Evolutionary conservation across 2,888 invertebrate species (phyloP).

Genomic region (Eulithis testata): DNA sequence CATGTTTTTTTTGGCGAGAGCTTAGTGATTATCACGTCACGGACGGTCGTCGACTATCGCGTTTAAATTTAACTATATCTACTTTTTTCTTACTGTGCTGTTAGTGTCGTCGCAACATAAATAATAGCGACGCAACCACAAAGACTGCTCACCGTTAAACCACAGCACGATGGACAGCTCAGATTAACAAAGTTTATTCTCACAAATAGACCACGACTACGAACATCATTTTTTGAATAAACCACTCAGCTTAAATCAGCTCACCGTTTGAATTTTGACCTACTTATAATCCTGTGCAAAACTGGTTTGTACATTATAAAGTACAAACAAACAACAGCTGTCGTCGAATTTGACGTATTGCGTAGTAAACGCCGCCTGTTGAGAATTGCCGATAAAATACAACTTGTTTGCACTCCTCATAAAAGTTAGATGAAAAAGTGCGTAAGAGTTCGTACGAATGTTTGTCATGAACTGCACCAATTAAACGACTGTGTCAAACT

Average conservation of each 20-base stretch:
- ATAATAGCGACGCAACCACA: conserved; percentile 7
- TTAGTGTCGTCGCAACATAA: conserved; percentile 11
- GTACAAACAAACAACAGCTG: conserved; percentile 4
- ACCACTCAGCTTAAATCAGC: conserved; percentile 1
- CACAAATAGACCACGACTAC: conserved; percentile 22
- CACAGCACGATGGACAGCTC: conserved; percentile 23
- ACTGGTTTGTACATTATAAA: conserved; percentile 1
- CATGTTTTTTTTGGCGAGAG: not conserved
- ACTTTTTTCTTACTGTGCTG: not conserved
- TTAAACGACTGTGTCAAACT: conserved; percentile 42
- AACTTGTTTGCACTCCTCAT: conserved; percentile 22
- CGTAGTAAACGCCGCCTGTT: conserved; percentile 10
- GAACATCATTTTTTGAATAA: conserved; percentile 9
- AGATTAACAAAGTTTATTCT: conserved; percentile 24
- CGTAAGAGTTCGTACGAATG: conserved; percentile 29
- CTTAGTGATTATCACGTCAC: not conserved
- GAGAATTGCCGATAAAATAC: conserved; percentile 27
- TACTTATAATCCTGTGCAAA: conserved; percentile 3
- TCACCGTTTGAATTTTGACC: conserved; percentile 4
- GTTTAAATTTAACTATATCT: not conserved
- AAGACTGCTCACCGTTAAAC: conserved; percentile 5
- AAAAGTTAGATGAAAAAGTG: conserved; percentile 32
- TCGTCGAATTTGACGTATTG: conserved; percentile 30
- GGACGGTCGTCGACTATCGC: not conserved
- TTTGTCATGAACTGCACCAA: conserved; percentile 39